These are phyloP conservation scores for Catalaphyllia jardinei DNA, from an alignment of 64 coral and sea anemone species.

Conservation along the genomic window DNA sequence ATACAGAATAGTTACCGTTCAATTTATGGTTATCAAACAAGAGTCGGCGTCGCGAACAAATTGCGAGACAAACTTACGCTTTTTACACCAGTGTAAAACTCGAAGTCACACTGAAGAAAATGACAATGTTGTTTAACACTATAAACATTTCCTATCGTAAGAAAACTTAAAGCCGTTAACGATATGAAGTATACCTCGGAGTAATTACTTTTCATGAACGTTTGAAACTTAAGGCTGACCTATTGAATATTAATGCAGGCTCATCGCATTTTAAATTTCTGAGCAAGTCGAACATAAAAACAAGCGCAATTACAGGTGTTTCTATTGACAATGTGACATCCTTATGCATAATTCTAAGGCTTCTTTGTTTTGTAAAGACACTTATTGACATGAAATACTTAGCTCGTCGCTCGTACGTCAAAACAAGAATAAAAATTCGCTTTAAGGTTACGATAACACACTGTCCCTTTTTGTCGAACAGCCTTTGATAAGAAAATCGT, in stretches of 20 bases:
- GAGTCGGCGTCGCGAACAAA: neutral
- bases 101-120: neutral
- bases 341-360: conserved; percentile 4
- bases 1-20: neutral
- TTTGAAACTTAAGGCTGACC: neutral
- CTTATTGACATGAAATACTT: neutral
- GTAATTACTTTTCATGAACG: neutral
- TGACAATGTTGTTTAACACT: neutral
- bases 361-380: neutral
- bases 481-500: too few species aligned
- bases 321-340: conserved; percentile 20
- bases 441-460: neutral
- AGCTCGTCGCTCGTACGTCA: neutral
- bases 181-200: neutral
- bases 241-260: neutral
- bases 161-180: neutral
- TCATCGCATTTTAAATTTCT: conserved; percentile 13
- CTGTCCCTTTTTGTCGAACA: neutral
- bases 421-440: neutral
- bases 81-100: neutral
- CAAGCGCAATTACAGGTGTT: conserved; percentile 20
- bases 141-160: neutral
- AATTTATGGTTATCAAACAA: conserved; percentile 9
- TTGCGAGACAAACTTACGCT: neutral
- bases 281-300: conserved; percentile 8